A percentile compares a stretch with the other conserved stretches of the same genome.
phyloP scores from a whole-genome alignment of 2,797 vertebrate species.

The Paguma larvata region DNA sequence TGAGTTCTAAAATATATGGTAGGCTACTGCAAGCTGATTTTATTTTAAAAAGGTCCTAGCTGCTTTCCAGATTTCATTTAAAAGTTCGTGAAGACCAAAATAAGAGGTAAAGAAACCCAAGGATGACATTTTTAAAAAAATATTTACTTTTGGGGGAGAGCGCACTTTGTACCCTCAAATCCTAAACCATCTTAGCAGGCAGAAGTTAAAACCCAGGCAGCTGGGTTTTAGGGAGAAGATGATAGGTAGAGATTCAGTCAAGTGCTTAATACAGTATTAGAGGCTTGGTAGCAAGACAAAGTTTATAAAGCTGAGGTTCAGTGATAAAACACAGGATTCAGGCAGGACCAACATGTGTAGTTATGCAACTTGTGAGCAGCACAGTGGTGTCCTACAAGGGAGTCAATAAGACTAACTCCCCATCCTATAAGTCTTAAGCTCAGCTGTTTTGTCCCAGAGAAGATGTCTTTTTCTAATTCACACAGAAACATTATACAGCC shows the following conservation, averaged over 20 bases:
- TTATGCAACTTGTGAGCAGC: background rate
- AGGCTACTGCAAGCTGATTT: slow-evolving; percentile 27
- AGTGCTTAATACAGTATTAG: background rate
- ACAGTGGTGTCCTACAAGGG: background rate
- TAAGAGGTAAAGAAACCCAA: background rate
- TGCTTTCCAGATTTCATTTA: slow-evolving; percentile 64
- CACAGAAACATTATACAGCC: background rate
- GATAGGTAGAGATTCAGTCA: background rate
- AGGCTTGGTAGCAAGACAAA: background rate
- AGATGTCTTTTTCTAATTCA: background rate
- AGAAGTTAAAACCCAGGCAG: background rate
- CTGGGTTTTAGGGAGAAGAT: background rate
- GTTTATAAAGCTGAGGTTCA: background rate
- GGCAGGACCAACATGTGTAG: background rate
- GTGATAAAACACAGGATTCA: background rate
- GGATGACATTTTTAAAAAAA: background rate
- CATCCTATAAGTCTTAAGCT: background rate
- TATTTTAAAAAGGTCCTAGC: slow-evolving; percentile 8
- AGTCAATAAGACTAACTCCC: background rate
- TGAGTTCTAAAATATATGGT: slow-evolving; percentile 42
- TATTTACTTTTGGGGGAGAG: too few relatives aligned
- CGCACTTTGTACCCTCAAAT: background rate
- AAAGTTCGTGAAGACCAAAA: slow-evolving; percentile 57
- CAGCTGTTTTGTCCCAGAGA: background rate
- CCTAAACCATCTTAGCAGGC: background rate